Evolutionary conservation across 2,113 vertebrate genomes (phyloP).

Genomic region (Carassius auratus): DNA sequence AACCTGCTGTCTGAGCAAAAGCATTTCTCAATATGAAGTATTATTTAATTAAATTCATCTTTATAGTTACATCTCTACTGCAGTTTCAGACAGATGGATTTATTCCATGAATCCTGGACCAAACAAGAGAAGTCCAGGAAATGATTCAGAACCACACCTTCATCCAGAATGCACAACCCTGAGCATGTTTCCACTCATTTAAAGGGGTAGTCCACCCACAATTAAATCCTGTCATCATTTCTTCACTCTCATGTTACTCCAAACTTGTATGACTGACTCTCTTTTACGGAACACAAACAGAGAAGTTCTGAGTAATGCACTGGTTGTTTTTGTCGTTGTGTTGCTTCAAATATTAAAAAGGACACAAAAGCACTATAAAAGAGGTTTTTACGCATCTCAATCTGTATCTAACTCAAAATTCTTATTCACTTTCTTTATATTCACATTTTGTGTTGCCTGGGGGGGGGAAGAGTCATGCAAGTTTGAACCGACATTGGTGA

Average conservation of each 20-base stretch:
- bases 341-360: not conserved
- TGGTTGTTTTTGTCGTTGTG: not conserved
- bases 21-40: not conserved
- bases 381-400: not conserved
- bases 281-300: not conserved
- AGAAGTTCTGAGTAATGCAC: not conserved
- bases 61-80: not conserved
- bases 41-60: not conserved
- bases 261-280: not conserved
- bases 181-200: not conserved
- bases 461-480: not conserved
- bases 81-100: not conserved
- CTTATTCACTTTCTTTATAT: not conserved
- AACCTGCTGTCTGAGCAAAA: not conserved
- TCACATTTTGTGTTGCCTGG: not conserved
- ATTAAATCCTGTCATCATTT: not conserved
- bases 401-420: not conserved
- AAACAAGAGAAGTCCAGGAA: not conserved
- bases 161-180: not conserved
- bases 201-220: slow-evolving; percentile 9
- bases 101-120: not conserved
- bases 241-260: not conserved
- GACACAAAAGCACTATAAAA: not conserved
- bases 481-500: not conserved
- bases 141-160: slow-evolving; percentile 18